Percentiles rank a stretch among this genome's conserved stretches.
Evolutionary conservation across 2,797 vertebrate species (phyloP).

Genomic region (Rhinogobio ventralis): DNA sequence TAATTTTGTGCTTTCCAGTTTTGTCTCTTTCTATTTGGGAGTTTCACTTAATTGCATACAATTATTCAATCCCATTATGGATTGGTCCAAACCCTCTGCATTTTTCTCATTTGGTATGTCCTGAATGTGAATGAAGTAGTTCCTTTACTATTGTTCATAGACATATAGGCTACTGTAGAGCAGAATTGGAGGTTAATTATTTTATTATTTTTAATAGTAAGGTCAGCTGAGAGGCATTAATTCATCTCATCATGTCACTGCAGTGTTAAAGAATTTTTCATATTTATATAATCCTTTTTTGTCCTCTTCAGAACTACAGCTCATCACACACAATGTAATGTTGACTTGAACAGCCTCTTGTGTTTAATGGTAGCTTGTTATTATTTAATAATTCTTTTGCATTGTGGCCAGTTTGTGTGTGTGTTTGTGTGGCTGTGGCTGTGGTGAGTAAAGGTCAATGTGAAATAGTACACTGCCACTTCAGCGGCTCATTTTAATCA

Average conservation of each 20-base stretch:
- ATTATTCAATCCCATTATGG: not conserved
- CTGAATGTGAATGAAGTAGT: not conserved
- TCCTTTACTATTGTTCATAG: not conserved
- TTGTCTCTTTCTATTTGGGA: not conserved
- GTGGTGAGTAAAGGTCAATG: slow-evolving; percentile 52
- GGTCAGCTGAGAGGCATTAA: not conserved
- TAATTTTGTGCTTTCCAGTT: not conserved
- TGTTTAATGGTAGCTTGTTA: slow-evolving; percentile 47
- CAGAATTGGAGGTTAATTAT: not conserved
- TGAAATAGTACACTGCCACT: slow-evolving; percentile 45
- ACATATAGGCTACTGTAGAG: not conserved
- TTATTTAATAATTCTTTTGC: slow-evolving; percentile 45
- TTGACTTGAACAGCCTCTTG: slow-evolving; percentile 26
- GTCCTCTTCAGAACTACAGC: slow-evolving; percentile 27
- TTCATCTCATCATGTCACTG: not conserved
- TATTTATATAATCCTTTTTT: not conserved
- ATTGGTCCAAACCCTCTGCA: not conserved
- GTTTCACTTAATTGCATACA: not conserved
- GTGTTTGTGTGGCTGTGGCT: slow-evolving; percentile 10
- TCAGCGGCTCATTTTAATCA: slow-evolving; percentile 52
- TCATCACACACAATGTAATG: slow-evolving; percentile 27
- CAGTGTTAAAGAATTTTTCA: not conserved
- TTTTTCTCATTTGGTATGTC: not conserved
- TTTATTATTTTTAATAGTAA: not conserved
- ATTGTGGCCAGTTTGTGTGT: slow-evolving; percentile 5